Percentiles rank a stretch among this genome's conserved stretches.
These are phyloP conservation scores for Teleogryllus oceanicus DNA, from an alignment of 2,888 invertebrate genomes.

Conservation along the genomic window DNA sequence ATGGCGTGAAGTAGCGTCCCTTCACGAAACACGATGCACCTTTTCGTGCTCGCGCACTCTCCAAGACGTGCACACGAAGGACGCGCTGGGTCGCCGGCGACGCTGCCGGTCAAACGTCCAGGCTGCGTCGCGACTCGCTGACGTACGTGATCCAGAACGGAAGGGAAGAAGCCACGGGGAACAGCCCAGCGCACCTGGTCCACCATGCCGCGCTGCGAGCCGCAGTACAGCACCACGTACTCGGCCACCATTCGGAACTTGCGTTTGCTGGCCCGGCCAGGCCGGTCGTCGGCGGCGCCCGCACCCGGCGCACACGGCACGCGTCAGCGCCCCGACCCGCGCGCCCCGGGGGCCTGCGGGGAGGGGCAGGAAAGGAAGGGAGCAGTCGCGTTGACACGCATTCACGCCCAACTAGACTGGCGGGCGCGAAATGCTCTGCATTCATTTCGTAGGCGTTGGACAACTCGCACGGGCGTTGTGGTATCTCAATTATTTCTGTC, in stretches of 20 bases:
- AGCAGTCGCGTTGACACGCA: no score
- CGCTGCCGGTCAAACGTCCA: conserved; percentile 26
- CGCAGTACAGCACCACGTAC: conserved; percentile 58
- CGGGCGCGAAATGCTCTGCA: no score
- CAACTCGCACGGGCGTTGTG: no score
- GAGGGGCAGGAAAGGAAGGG: no score
- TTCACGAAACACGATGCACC: no score
- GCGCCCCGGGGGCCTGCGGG: background rate
- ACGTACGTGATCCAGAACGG: conserved; percentile 61
- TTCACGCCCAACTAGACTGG: no score
- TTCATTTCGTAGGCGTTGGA: no score
- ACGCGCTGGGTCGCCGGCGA: no score
- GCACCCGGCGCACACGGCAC: conserved; percentile 29
- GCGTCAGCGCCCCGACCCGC: conserved; percentile 6
- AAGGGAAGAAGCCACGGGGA: conserved; percentile 58
- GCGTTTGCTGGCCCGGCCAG: conserved; percentile 35
- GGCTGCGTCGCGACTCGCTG: conserved; percentile 50
- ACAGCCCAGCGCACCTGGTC: conserved; percentile 58
- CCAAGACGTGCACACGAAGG: no score
- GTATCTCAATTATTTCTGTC: no score
- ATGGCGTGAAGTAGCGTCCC: no score
- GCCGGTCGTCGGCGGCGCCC: background rate
- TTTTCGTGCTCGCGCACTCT: background rate
- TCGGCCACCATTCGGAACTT: conserved; percentile 51
- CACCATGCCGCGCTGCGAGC: conserved; percentile 58